Evolutionary conservation across 2,888 invertebrate species (phyloP).

Genomic region (Drosophila algonquin): DNA sequence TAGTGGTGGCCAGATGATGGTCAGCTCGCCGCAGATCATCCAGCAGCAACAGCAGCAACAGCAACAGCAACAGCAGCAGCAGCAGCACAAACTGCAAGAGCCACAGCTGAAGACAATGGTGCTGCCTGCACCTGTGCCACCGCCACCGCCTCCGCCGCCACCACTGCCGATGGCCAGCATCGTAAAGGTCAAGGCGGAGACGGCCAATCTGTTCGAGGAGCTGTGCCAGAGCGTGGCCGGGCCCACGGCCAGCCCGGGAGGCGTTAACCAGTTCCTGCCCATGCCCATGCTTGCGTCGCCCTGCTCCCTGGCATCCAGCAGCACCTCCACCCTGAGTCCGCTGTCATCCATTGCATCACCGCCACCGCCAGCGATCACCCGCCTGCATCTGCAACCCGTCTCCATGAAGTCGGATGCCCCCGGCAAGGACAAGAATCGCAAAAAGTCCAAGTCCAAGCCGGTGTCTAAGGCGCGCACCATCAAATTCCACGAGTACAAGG

Average conservation of each 20-base stretch:
- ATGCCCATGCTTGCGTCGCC: constrained; percentile 85
- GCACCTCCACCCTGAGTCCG: constrained; percentile 88
- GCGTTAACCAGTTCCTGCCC: constrained; percentile 83
- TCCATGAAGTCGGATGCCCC: constrained; percentile 86
- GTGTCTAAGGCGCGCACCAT: constrained; percentile 93
- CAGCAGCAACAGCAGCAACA: constrained; percentile 41
- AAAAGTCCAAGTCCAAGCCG: constrained; percentile 92
- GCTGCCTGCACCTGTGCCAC: constrained; percentile 72
- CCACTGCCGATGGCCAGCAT: constrained; percentile 66
- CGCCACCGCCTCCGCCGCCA: constrained; percentile 66
- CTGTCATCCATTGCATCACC: constrained; percentile 88
- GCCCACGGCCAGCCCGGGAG: constrained; percentile 81
- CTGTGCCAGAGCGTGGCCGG: constrained; percentile 86
- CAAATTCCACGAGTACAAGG: constrained; percentile 98
- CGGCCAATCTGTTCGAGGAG: constrained; percentile 85
- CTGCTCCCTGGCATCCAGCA: constrained; percentile 86
- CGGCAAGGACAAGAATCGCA: constrained; percentile 92
- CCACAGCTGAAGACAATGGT: constrained; percentile 55
- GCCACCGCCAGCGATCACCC: constrained; percentile 85
- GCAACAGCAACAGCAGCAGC: constrained; percentile 45
- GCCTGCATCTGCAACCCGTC: constrained; percentile 82
- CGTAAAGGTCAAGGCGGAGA: constrained; percentile 82
- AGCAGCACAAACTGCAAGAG: constrained; percentile 21
- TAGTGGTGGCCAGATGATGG: constrained; percentile 84
- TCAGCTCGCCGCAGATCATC: constrained; percentile 83